Conservation (phyloP, 2,797 vertebrate genomes). For the Pseudomugil gertrudae region DNA sequence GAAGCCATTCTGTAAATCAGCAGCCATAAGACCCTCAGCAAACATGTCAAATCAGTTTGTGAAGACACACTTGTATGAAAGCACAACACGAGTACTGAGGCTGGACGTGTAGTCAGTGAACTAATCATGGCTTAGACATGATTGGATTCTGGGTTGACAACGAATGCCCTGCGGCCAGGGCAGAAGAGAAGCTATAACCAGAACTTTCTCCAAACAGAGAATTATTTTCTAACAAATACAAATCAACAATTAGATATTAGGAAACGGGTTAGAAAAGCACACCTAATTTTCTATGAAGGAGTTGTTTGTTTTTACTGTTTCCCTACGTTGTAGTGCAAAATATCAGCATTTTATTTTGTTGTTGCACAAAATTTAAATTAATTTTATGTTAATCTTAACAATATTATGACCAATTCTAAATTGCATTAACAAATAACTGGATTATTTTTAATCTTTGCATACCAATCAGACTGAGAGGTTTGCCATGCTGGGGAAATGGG, state of each 20-base stretch:
- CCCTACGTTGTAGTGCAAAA: conserved; percentile 14
- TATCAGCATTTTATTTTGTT: conserved; percentile 2
- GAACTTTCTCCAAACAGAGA: conserved; percentile 8
- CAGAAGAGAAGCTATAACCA: conserved; percentile 65
- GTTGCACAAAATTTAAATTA: conserved; percentile 42
- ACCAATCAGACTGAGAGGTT: conserved; percentile 15
- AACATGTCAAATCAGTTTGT: background rate
- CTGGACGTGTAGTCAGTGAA: conserved; percentile 37
- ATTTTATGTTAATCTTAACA: conserved; percentile 6
- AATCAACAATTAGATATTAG: conserved; percentile 48
- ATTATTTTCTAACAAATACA: conserved; percentile 16
- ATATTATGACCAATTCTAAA: conserved; percentile 1
- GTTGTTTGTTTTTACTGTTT: conserved; percentile 6
- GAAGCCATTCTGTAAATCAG: conserved; percentile 27
- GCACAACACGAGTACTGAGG: conserved; percentile 71
- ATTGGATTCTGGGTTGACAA: background rate
- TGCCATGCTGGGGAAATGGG: conserved; percentile 16
- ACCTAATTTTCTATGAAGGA: conserved; percentile 61
- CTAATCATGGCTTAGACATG: conserved; percentile 2
- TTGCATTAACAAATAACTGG: conserved; percentile 11
- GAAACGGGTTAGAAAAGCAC: conserved; percentile 80
- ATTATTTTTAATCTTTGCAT: background rate
- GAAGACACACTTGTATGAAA: conserved; percentile 54
- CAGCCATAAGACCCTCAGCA: background rate
- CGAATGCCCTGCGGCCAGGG: conserved; percentile 20